Percentiles rank a stretch among this genome's conserved stretches.
Conservation (phyloP, 1,140 invertebrate species). For the Mycetomoellerius zeteki region DNA sequence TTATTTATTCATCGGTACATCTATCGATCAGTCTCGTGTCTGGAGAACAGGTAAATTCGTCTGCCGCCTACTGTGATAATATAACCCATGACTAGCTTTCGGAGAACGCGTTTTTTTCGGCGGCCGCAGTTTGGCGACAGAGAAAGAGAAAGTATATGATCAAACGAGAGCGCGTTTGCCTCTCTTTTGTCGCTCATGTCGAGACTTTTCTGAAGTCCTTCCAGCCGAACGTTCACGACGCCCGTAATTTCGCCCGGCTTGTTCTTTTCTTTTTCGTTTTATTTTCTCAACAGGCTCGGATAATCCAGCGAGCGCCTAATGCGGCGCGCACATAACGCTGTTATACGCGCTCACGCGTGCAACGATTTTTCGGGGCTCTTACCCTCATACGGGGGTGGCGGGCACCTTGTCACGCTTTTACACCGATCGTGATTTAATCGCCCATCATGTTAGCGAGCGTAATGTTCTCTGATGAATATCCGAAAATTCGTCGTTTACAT, state of each 20-base stretch:
- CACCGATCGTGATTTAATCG: slow-evolving; percentile 2
- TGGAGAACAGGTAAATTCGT: slow-evolving; percentile 21
- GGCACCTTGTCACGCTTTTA: slow-evolving; percentile 42
- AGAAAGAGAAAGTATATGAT: slow-evolving; percentile 2
- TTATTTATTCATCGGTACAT: background rate
- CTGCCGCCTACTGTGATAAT: background rate
- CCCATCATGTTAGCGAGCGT: slow-evolving; percentile 30
- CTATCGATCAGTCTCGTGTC: background rate
- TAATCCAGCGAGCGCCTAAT: slow-evolving; percentile 65
- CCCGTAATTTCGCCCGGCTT: slow-evolving; percentile 58
- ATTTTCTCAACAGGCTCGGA: slow-evolving; percentile 31
- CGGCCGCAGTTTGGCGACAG: background rate
- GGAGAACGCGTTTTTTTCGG: background rate
- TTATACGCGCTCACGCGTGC: slow-evolving; percentile 63
- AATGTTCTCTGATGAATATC: slow-evolving; percentile 20
- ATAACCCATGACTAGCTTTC: slow-evolving; percentile 29
- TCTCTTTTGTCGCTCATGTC: background rate
- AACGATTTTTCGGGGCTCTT: slow-evolving; percentile 65
- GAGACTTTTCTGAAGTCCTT: slow-evolving; percentile 66
- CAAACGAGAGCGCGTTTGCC: background rate
- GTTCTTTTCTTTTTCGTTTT: slow-evolving; percentile 17
- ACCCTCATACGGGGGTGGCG: slow-evolving; percentile 28
- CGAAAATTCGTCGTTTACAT: background rate
- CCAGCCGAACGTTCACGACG: slow-evolving; percentile 63
- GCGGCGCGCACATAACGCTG: slow-evolving; percentile 47